Evolutionary conservation across 2,888 invertebrate species (phyloP).

Genomic region (Pasiphila rectangulata): DNA sequence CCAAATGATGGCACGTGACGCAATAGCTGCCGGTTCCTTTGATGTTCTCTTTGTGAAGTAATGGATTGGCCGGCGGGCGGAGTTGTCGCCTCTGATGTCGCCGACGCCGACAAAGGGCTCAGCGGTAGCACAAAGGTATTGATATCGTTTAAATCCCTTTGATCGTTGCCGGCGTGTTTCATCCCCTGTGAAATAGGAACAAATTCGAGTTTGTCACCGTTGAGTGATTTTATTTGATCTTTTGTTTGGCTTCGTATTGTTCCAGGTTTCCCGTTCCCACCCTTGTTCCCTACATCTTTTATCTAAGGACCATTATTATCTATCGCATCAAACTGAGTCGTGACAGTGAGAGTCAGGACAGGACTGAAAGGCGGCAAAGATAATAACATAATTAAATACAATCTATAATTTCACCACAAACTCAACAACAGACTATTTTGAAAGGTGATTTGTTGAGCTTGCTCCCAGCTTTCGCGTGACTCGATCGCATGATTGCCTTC

Average conservation of each 20-base stretch:
- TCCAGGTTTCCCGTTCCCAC: constrained; percentile 11
- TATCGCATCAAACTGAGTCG: constrained; percentile 3
- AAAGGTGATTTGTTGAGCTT: constrained; percentile 19
- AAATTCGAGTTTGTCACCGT: constrained; percentile 21
- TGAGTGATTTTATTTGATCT: constrained; percentile 20
- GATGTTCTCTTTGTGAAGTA: constrained; percentile 65
- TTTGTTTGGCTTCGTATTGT: constrained; percentile 15
- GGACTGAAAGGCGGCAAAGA: constrained; percentile 2
- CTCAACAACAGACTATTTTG: constrained; percentile 7
- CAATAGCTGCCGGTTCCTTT: constrained; percentile 60
- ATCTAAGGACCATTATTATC: background rate
- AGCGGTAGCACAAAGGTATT: constrained; percentile 74
- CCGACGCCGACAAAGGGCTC: constrained; percentile 67
- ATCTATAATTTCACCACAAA: constrained; percentile 10
- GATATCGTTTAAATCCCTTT: constrained; percentile 76
- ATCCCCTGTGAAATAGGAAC: constrained; percentile 49
- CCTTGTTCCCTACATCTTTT: constrained; percentile 8
- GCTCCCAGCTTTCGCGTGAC: constrained; percentile 26
- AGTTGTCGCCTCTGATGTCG: constrained; percentile 59
- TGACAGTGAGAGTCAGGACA: background rate
- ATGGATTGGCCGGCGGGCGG: constrained; percentile 60
- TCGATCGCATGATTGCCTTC: constrained; percentile 30
- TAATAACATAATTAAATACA: constrained; percentile 14
- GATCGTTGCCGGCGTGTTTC: constrained; percentile 55
- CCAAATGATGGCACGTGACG: constrained; percentile 64